phyloP scores from a whole-genome alignment of 2,888 invertebrate species.

The Napeogenes sylphis region DNA sequence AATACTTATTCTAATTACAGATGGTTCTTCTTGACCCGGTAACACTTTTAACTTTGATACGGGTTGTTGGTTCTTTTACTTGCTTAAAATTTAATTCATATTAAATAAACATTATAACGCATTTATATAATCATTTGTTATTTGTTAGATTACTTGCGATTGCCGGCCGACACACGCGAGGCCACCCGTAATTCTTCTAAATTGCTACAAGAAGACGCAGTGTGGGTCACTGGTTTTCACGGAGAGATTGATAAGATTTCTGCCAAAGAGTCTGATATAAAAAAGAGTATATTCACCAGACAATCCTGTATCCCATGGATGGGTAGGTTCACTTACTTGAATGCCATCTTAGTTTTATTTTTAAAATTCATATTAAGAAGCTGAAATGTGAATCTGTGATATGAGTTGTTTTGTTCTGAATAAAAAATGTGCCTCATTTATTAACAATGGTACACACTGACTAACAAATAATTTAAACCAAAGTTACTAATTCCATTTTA shows the following conservation, averaged over 20 bases:
- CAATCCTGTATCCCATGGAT: constrained; percentile 59
- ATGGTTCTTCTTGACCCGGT: too few species aligned
- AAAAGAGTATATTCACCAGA: constrained; percentile 41
- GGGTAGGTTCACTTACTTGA: constrained; percentile 43
- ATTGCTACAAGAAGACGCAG: constrained; percentile 32
- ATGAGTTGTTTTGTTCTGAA: too few species aligned
- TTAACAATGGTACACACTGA: too few species aligned
- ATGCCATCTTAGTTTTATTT: not conserved
- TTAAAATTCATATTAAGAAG: not conserved
- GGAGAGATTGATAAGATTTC: constrained; percentile 36
- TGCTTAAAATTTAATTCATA: too few species aligned
- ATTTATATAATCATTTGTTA: not conserved
- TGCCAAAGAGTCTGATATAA: constrained; percentile 29
- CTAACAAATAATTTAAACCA: too few species aligned
- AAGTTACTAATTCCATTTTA: constrained; percentile 5
- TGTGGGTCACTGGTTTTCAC: constrained; percentile 44
- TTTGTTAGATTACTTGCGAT: constrained; percentile 23
- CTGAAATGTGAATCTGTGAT: not conserved
- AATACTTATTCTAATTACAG: too few species aligned
- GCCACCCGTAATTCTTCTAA: constrained; percentile 9
- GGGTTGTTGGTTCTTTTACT: too few species aligned
- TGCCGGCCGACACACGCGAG: constrained; percentile 16
- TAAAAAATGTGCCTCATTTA: too few species aligned
- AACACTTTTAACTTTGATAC: too few species aligned
- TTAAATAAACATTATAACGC: too few species aligned